Percentiles rank a stretch among this genome's conserved stretches.
Evolutionary conservation across 1,140 invertebrate species (phyloP).

Genomic region (Chrysopa pallens): DNA sequence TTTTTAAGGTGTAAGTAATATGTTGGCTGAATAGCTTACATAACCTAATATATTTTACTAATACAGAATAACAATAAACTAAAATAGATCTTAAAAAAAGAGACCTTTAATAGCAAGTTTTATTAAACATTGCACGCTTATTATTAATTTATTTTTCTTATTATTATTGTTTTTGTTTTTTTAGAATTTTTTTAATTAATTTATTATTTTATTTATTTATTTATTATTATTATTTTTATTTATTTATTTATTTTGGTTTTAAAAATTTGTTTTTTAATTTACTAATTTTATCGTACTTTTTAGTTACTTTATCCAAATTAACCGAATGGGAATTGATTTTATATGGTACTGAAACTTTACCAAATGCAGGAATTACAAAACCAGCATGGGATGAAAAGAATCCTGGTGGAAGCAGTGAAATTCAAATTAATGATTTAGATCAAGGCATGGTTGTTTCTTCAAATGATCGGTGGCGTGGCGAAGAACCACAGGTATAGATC

Average conservation of each 20-base stretch:
- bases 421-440: not conserved
- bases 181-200: too few species aligned
- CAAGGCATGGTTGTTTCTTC: not conserved
- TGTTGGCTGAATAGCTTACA: too few species aligned
- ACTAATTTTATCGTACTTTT: constrained; percentile 1
- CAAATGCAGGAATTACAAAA: constrained; percentile 16
- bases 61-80: too few species aligned
- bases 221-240: not conserved
- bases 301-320: constrained; percentile 25
- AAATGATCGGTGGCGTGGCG: not conserved
- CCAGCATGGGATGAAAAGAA: not conserved
- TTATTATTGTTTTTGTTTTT: constrained; percentile 1
- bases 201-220: constrained; percentile 1
- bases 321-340: constrained; percentile 34
- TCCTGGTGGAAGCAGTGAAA: not conserved
- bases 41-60: too few species aligned
- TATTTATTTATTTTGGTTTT: constrained; percentile 5
- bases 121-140: constrained; percentile 1
- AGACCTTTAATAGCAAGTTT: constrained; percentile 3
- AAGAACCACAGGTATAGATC: not conserved
- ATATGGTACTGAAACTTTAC: constrained; percentile 33
- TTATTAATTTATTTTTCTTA: constrained; percentile 1
- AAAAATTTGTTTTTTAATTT: constrained; percentile 1
- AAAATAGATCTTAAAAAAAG: constrained; percentile 7
- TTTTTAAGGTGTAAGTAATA: too few species aligned